Evolutionary conservation across 2,113 vertebrate genomes (phyloP).

Genomic region (Corvus cornix): DNA sequence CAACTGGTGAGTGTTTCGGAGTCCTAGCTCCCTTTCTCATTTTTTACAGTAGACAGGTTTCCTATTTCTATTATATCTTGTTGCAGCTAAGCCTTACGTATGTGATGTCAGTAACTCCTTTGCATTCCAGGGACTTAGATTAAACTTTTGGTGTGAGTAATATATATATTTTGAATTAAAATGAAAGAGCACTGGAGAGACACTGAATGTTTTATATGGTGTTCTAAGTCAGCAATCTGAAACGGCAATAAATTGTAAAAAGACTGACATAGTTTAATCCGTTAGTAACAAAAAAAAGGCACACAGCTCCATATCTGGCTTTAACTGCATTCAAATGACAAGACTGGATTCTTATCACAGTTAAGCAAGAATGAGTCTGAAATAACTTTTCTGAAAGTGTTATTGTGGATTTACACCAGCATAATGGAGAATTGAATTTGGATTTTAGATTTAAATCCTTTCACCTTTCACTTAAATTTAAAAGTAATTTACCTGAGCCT

Average conservation of each 20-base stretch:
- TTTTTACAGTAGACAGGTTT: neutral
- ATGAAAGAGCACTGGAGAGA: neutral
- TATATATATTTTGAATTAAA: neutral
- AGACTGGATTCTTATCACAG: neutral
- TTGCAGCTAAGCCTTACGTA: neutral
- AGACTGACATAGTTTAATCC: neutral
- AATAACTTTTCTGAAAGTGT: neutral
- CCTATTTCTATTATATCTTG: neutral
- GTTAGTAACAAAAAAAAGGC: neutral
- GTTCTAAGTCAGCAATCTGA: neutral
- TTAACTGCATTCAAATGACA: neutral
- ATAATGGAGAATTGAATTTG: neutral
- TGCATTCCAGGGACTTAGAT: neutral
- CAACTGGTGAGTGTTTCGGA: neutral
- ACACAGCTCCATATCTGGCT: neutral
- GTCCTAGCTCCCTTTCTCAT: neutral
- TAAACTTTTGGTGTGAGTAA: constrained; percentile 6
- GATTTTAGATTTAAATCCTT: constrained; percentile 3
- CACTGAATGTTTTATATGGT: neutral
- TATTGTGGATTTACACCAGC: neutral
- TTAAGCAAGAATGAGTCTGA: neutral
- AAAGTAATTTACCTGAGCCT: neutral
- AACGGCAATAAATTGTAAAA: neutral
- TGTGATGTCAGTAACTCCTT: neutral
- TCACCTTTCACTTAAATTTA: neutral